Evolutionary conservation across 2,888 invertebrate genomes (phyloP), one percentile per base, ranked within the genome.

Genomic region (Xanthia togata): DNA sequence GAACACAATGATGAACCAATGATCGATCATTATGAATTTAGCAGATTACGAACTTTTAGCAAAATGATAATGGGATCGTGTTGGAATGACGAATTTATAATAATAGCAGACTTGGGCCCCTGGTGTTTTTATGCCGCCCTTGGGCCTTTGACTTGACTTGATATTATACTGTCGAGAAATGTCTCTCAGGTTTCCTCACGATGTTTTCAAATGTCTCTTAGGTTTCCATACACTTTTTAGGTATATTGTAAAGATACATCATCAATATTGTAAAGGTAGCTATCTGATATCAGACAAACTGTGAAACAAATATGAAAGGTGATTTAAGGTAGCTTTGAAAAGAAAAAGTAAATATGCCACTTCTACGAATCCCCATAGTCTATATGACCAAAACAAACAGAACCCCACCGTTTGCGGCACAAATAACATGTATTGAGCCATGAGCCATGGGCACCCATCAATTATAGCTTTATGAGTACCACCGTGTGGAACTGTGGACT

Each of bases 361-460:
- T 0, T 84, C 82, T 86, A 70, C 0, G 0, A 0, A 8, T 11
- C 0, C 14, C 11, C 1, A 0, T 0, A 47, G 62, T 31, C 78
- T 79, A 67, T 20, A 70, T 47, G 26, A 79, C 81, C 81, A 81
- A 89, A 88, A 89, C 88, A 89, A 89, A 90, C 83, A 89, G 60
- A 55, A 26, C 75, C 65, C 73, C 59, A 78, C 14, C 17, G 64
- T 73, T 81, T 82, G 62, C 11, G 59, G 57, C 31, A 73, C 78
- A 83, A 88, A 86, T 87, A 78, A 86, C 81, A 85, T 26, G 35
- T 73, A 85, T 87, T 79, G 41, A 74, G 73, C 74, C 55, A 55
- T 74, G 68, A 75, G 63, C 67, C 60, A 35, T 62, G 78, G 69
- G 47, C 67, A 82, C 75, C 80, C 68, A 67, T 63, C 62, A 73